phyloP scores from a whole-genome alignment of 2,113 vertebrate species.

The Globicephala melas region DNA sequence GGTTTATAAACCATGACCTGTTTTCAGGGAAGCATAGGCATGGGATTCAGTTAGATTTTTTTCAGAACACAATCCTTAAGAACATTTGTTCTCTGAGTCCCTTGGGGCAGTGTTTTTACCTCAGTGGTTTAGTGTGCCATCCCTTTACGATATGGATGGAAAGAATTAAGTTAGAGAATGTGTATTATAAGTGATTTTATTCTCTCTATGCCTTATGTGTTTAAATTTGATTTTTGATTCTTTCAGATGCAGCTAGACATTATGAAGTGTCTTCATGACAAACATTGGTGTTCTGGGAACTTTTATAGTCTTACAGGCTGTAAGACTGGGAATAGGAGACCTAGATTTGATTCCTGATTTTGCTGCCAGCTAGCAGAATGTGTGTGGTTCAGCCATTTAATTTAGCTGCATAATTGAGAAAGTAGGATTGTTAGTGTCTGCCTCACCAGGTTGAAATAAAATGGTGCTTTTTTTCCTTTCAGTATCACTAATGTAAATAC shows the following conservation, averaged over 20 bases:
- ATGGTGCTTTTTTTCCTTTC: background rate
- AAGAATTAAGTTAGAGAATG: background rate
- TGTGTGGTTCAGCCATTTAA: background rate
- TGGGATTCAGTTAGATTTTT: background rate
- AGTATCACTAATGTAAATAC: background rate
- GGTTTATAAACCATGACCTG: background rate
- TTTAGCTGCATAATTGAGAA: background rate
- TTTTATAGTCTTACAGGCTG: background rate
- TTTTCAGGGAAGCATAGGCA: background rate
- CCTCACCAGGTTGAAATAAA: background rate
- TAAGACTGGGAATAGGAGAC: background rate
- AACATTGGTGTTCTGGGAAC: background rate
- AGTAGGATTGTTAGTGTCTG: background rate
- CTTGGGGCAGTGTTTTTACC: background rate
- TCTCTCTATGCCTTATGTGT: background rate
- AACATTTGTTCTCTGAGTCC: background rate
- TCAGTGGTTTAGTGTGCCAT: background rate
- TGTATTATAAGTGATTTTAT: background rate
- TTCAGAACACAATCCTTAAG: background rate
- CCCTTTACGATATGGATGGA: background rate
- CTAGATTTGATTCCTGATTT: background rate
- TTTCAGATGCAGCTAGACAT: background rate
- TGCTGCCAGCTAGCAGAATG: background rate
- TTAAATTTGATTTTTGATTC: background rate
- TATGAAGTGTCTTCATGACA: background rate